phyloP scores from a whole-genome alignment of 2,113 vertebrate genomes.

The Petrocephalus microphthalmus region DNA sequence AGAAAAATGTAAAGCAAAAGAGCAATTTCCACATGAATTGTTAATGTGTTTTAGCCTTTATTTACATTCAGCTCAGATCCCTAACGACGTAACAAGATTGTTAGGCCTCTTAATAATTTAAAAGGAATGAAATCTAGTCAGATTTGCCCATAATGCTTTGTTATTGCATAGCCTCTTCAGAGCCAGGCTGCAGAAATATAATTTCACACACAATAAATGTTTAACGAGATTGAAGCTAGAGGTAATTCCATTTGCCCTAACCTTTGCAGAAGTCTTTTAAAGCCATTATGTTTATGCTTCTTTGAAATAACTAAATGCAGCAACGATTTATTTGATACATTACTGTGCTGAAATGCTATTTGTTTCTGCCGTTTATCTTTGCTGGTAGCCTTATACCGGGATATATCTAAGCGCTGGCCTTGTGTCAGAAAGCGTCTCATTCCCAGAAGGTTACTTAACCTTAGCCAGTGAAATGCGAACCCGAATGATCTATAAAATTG shows the following conservation, averaged over 20 bases:
- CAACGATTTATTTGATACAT: background rate
- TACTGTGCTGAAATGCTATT: background rate
- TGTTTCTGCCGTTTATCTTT: background rate
- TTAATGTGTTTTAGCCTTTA: constrained; percentile 2
- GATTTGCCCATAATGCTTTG: background rate
- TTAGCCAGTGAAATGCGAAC: background rate
- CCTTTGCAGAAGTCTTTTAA: constrained; percentile 4
- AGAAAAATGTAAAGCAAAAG: background rate
- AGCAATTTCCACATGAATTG: background rate
- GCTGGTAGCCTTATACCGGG: background rate
- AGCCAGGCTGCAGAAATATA: background rate
- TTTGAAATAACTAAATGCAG: background rate
- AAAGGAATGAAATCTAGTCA: background rate
- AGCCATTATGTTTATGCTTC: background rate
- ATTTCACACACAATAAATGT: constrained; percentile 19
- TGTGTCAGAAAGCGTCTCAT: background rate
- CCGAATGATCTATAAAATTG: background rate
- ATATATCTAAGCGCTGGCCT: background rate
- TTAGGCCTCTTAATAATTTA: background rate
- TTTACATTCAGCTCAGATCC: constrained; percentile 4
- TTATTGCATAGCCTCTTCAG: background rate
- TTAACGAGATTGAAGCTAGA: constrained; percentile 1
- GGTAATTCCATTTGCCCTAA: constrained; percentile 7
- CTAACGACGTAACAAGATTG: background rate
- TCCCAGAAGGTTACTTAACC: background rate